These are phyloP conservation scores for Nemotelus nigrinus DNA, from an alignment of 2,888 invertebrate species.

Conservation along the genomic window DNA sequence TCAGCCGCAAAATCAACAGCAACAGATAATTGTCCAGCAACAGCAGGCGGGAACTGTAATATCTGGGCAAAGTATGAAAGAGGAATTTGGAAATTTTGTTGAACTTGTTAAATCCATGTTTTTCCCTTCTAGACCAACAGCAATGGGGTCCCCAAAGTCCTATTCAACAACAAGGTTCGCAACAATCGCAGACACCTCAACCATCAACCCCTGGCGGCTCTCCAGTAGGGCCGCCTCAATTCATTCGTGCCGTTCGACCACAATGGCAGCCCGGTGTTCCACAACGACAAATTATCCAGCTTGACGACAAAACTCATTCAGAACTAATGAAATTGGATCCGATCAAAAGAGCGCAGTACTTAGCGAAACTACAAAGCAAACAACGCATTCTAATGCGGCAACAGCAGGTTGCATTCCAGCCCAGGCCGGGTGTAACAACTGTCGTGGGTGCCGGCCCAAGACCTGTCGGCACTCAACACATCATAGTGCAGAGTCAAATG, in stretches of 20 bases:
- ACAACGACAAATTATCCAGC: conserved; percentile 78
- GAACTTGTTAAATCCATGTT: background rate
- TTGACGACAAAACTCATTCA: conserved; percentile 85
- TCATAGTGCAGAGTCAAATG: conserved; percentile 76
- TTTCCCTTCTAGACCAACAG: conserved; percentile 61
- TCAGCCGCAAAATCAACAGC: conserved; percentile 54
- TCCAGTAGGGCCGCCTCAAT: conserved; percentile 49
- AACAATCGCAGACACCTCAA: conserved; percentile 67
- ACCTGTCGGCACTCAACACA: conserved; percentile 69
- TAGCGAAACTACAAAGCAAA: conserved; percentile 77
- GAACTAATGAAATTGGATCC: conserved; percentile 85
- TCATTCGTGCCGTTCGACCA: conserved; percentile 55
- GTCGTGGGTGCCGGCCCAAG: conserved; percentile 62
- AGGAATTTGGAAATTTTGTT: conserved; percentile 25
- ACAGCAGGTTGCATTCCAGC: conserved; percentile 67
- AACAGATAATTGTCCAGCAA: conserved; percentile 62
- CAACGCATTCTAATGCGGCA: conserved; percentile 70
- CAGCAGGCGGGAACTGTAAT: conserved; percentile 53
- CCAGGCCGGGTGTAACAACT: conserved; percentile 64
- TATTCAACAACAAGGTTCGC: conserved; percentile 63
- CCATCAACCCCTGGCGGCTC: conserved; percentile 59
- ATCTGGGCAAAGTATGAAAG: conserved; percentile 20
- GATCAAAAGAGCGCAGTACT: conserved; percentile 81
- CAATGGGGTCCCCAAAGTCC: conserved; percentile 65
- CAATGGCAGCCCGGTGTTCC: conserved; percentile 59